A percentile compares a stretch with the other conserved stretches of the same genome.
Conservation (phyloP, 2,797 vertebrate species). For the Myotis myotis region DNA sequence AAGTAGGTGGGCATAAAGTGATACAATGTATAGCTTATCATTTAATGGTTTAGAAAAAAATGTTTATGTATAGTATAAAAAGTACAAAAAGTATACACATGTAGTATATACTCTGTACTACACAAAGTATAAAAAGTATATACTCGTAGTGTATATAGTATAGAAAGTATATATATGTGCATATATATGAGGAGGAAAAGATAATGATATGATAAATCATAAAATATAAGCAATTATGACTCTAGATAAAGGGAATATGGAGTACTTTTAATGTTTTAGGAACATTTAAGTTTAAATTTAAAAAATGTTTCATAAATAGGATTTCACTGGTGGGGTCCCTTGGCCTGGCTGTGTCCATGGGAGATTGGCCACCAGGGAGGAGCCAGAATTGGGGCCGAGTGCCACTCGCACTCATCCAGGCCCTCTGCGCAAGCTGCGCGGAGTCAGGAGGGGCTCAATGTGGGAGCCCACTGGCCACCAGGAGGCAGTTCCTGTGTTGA, state of each 20-base stretch:
- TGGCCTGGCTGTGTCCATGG: too few species aligned
- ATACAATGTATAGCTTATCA: background rate
- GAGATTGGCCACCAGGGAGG: too few species aligned
- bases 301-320: background rate
- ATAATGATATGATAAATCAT: background rate
- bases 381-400: too few species aligned
- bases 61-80: background rate
- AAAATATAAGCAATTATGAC: background rate
- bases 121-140: background rate
- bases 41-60: background rate
- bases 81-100: background rate
- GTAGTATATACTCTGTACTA: background rate
- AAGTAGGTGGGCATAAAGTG: background rate
- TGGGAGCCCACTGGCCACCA: too few species aligned
- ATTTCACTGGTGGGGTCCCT: background rate
- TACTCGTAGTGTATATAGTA: too few species aligned
- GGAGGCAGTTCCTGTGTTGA: too few species aligned
- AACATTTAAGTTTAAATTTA: background rate
- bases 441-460: too few species aligned
- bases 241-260: background rate
- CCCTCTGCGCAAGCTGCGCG: too few species aligned
- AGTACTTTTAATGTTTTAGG: background rate
- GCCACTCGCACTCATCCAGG: too few species aligned
- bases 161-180: background rate
- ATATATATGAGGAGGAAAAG: background rate